Evolutionary conservation across 2,888 invertebrate species (phyloP).

Genomic region (Coremacera marginata): DNA sequence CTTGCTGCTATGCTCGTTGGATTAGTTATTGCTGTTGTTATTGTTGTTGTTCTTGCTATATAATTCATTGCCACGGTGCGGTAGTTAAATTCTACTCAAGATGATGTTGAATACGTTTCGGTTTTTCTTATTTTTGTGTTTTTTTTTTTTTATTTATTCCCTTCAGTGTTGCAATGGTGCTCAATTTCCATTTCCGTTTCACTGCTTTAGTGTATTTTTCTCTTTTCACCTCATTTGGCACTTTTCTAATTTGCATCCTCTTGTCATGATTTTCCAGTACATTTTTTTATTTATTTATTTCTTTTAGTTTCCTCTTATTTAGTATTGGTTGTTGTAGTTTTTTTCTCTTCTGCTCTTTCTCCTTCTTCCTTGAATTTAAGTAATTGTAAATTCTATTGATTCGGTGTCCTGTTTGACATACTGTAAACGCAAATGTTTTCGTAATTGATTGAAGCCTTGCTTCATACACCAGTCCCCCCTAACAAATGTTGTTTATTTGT

Average conservation of each 20-base stretch:
- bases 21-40: background rate
- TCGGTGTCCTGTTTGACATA: conserved; percentile 11
- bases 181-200: conserved; percentile 10
- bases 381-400: conserved; percentile 7
- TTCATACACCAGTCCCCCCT: background rate
- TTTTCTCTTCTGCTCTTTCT: background rate
- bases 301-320: background rate
- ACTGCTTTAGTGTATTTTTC: background rate
- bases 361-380: background rate
- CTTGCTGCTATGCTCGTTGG: background rate
- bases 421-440: conserved; percentile 2
- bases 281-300: background rate
- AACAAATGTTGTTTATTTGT: background rate
- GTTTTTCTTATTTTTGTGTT: background rate
- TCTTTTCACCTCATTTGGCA: background rate
- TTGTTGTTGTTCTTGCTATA: background rate
- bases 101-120: background rate
- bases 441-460: conserved; percentile 6
- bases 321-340: background rate
- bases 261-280: background rate
- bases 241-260: background rate
- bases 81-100: background rate
- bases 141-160: background rate
- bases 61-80: conserved; percentile 17
- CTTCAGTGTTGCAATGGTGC: background rate